Evolutionary conservation across 2,113 vertebrate genomes (phyloP), one percentile per base, ranked within the genome.

Genomic region (Colius striatus): DNA sequence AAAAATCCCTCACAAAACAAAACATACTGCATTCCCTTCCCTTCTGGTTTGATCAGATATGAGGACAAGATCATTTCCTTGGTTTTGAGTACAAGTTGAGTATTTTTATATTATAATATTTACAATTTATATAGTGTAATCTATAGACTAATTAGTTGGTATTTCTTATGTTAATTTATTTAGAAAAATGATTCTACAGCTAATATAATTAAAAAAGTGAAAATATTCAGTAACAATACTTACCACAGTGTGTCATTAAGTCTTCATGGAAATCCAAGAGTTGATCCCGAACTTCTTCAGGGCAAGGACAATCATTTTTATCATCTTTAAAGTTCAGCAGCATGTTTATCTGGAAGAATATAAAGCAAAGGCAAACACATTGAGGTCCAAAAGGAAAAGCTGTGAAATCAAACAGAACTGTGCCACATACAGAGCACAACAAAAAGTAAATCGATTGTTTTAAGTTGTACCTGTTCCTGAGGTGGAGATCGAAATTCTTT

Each of bases 401-500:
- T 53, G 61, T 26, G 38, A 79, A 74, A 68, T 22, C 43, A 60
- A 88, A 58, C 20, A 53, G 7, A 72, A 82, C 23, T 67, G 25
- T 50, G 54, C 9, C 65, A 79, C 20, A 41, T 5, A 45, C 3
- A 67, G 2, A 81, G 6, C 13, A 70, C 34, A 73, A 43, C 13
- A 58, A 71, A 84, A 34, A 83, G 50, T 9, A 43, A 34, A 41
- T 10, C 41, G 9, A 30, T 26, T 17, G 16, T 7, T 80, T 32
- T 13, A 55, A 43, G 15, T 1, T n/a, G 8, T 97, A 99, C 99
- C 99, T 99, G 99, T 16, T 99, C 99, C 86, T 99, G 99, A 50
- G 99, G 99, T 21, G 99, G 99, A 0, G 99, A 99, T 63, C 99
- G 96, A 92, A 99, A 99, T 93, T 99, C 99, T 97, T 99, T 99